Evolutionary conservation across 2,888 invertebrate genomes (phyloP).

Genomic region (Carpatolechia fugitivella): DNA sequence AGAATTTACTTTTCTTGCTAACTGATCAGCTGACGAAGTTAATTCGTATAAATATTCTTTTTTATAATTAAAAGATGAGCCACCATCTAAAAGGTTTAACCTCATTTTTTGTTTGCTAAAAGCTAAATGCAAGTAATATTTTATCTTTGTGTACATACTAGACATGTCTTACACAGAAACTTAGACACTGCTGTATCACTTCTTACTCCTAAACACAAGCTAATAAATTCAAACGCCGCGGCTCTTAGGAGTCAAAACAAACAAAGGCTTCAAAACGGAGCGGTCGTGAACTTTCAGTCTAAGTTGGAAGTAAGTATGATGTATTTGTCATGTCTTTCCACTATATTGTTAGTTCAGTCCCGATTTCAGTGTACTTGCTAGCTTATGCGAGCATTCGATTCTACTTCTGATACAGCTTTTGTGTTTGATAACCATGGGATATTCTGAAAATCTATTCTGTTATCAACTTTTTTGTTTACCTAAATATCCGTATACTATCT

Average conservation of each 20-base stretch:
- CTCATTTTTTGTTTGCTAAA: no score
- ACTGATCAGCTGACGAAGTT: no score
- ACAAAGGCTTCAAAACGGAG: slow-evolving; percentile 1
- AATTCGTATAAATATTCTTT: no score
- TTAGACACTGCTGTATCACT: no score
- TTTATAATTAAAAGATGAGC: no score
- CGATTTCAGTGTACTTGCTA: not conserved
- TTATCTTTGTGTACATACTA: no score
- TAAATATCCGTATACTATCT: no score
- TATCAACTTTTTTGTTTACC: no score
- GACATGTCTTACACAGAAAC: no score
- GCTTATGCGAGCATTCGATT: not conserved
- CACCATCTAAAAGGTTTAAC: no score
- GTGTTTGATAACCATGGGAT: not conserved
- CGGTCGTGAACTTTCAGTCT: not conserved
- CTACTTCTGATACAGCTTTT: not conserved
- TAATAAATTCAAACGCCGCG: slow-evolving; percentile 5
- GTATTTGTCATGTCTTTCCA: slow-evolving; percentile 7
- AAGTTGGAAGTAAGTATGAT: slow-evolving; percentile 3
- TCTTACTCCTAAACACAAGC: slow-evolving; percentile 9
- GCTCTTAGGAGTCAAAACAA: slow-evolving; percentile 4
- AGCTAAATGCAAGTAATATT: no score
- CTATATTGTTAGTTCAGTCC: slow-evolving; percentile 1
- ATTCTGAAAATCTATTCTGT: not conserved
- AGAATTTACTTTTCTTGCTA: no score